Evolutionary conservation across 2,797 vertebrate genomes (phyloP), one percentile per base, ranked within the genome.

Genomic region (Parambassis ranga): DNA sequence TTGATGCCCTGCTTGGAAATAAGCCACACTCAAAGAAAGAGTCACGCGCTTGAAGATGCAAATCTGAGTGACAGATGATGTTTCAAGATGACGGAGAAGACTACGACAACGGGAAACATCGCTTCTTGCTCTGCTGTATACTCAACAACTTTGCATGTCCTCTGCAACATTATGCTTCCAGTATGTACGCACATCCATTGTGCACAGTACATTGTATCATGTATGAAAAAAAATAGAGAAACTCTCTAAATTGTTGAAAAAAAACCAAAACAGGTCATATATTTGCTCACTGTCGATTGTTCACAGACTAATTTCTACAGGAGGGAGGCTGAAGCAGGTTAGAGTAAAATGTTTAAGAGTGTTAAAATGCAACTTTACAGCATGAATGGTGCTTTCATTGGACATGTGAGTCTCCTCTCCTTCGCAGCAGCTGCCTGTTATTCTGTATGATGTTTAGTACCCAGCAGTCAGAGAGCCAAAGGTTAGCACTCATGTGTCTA

Each of bases 1-100:
- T 94, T 2, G 93, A 94, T 19, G 75, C 90, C 65, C 84, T 93
- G 79, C 86, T 94, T 86, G 93, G 93, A 62, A 94, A 94, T 67
- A 94, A 93, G 75, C 93, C 93, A 46, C 91, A 93, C 79, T 91
- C 88, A 3, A 94, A 94, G 90, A 93, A 94, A 79, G 92, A 94
- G 80, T 85, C 92, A 1, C 92, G 92, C 0, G 91, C 92, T 36
- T 93, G 85, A 90, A 76, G 74, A 77, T 52, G 47, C 74, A 67
- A 65, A 76, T 69, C 55, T 57, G 47, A 75, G 74, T 41, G 74
- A 79, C 52, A 15, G 55, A 64, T 35, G 50, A 77, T 51, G 62
- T 75, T 81, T 68, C 27, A 6, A 66, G 77, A 74, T 39, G 59
- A 84, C 1, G 26, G 78, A 59, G 72, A 76, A 50, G 62, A 81